Percentiles rank a stretch among this genome's conserved stretches.
phyloP scores from a whole-genome alignment of 2,113 vertebrate species.

The Oceanodroma tethys region DNA sequence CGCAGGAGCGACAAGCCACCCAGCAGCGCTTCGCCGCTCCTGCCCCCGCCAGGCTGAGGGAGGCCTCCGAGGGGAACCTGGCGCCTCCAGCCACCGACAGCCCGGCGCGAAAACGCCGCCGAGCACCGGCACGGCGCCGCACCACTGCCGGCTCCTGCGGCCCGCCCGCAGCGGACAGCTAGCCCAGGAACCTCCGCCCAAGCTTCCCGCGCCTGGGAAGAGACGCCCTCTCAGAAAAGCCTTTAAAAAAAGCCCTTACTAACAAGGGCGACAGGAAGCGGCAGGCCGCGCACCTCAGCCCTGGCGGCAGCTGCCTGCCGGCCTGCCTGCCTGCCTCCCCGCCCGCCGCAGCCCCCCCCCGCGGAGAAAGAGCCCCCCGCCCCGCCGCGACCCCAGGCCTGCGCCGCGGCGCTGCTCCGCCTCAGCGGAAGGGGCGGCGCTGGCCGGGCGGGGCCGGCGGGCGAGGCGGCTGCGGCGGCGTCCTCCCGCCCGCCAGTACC shows the following conservation, averaged over 20 bases:
- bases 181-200: background rate
- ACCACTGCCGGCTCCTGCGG: background rate
- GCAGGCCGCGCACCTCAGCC: too few relatives aligned
- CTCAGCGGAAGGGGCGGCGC: background rate
- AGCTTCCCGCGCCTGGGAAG: background rate
- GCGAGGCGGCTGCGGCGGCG: rapidly evolving
- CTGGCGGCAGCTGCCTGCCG: too few relatives aligned
- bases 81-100: background rate
- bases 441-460: background rate
- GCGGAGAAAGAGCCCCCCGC: rapidly evolving
- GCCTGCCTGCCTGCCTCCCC: too few relatives aligned
- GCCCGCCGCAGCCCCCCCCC: background rate
- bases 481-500: constrained; percentile 44
- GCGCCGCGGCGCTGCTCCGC: background rate
- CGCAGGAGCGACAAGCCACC: background rate
- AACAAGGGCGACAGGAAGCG: too few relatives aligned
- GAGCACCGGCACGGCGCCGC: background rate
- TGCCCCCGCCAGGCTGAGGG: rapidly evolving
- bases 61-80: rapidly evolving
- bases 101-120: background rate
- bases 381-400: rapidly evolving
- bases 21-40: background rate
- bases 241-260: rapidly evolving
- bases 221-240: background rate
- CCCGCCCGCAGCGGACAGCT: too few relatives aligned